Percentiles rank a stretch among this genome's conserved stretches.
phyloP scores from a whole-genome alignment of 2,797 vertebrate genomes.

The Antennarius maculatus region DNA sequence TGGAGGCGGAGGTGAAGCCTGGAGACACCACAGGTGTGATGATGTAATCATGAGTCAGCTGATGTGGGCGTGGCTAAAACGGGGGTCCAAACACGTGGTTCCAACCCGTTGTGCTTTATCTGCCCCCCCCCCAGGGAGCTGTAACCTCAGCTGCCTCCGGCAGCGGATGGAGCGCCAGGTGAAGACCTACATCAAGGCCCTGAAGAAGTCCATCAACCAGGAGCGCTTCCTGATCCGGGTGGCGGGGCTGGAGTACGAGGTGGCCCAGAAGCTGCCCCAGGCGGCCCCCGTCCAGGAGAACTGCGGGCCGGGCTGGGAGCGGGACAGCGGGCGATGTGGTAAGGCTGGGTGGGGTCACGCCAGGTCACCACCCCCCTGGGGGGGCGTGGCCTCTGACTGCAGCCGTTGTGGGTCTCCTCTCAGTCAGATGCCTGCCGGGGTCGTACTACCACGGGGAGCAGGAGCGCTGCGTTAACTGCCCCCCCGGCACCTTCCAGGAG shows the following conservation, averaged over 20 bases:
- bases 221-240: conserved; percentile 95
- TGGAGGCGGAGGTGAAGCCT: conserved; percentile 93
- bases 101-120: conserved; percentile 1
- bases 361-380: too few relatives aligned
- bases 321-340: conserved; percentile 92
- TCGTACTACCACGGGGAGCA: conserved; percentile 96
- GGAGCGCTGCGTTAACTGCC: conserved; percentile 95
- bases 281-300: conserved; percentile 65
- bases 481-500: conserved; percentile 96
- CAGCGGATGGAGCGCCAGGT: conserved; percentile 94
- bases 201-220: conserved; percentile 98
- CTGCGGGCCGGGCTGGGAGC: conserved; percentile 90
- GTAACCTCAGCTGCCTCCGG: conserved; percentile 92
- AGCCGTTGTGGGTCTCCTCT: conserved; percentile 83
- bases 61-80: too few relatives aligned
- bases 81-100: too few relatives aligned
- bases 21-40: conserved; percentile 90
- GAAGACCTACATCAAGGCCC: conserved; percentile 92
- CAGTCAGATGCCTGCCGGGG: conserved; percentile 96
- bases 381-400: conserved; percentile 48
- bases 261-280: conserved; percentile 89
- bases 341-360: conserved; percentile 71
- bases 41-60: too few relatives aligned
- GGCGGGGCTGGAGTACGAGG: conserved; percentile 93
- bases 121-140: conserved; percentile 80